A percentile compares a stretch with the other conserved stretches of the same genome.
phyloP scores from a whole-genome alignment of 2,888 invertebrate genomes.

The Amphipyra berbera region DNA sequence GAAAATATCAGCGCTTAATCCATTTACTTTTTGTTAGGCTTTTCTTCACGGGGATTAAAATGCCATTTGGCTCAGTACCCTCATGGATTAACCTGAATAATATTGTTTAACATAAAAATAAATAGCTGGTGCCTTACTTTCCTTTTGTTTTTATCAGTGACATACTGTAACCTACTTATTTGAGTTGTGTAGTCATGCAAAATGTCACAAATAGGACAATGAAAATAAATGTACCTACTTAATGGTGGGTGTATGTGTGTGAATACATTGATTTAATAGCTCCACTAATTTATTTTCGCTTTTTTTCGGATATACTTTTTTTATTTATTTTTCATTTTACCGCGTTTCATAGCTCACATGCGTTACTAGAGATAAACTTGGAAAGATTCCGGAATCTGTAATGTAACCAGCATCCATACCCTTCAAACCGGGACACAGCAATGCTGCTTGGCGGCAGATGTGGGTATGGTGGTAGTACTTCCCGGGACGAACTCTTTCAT shows the following conservation, averaged over 20 bases:
- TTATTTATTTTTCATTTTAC: too few relatives aligned
- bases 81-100: conserved; percentile 64
- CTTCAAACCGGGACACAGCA: too few relatives aligned
- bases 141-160: conserved; percentile 55
- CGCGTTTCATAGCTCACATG: too few relatives aligned
- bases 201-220: conserved; percentile 46
- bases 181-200: conserved; percentile 44
- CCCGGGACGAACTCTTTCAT: too few relatives aligned
- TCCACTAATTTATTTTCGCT: conserved; percentile 22
- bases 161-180: conserved; percentile 46
- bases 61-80: conserved; percentile 57
- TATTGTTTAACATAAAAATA: conserved; percentile 59
- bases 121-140: conserved; percentile 37
- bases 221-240: conserved; percentile 30
- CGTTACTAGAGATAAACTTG: too few relatives aligned
- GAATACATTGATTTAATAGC: conserved; percentile 38
- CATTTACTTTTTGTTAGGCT: conserved; percentile 36
- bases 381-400: too few relatives aligned
- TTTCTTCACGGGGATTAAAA: conserved; percentile 65
- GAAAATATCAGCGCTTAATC: conserved; percentile 22
- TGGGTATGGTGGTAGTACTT: too few relatives aligned
- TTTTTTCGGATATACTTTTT: too few relatives aligned
- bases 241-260: conserved; percentile 35
- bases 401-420: too few relatives aligned
- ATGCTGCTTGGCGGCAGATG: too few relatives aligned